A percentile compares a stretch with the other conserved stretches of the same genome.
Conservation (phyloP, 2,113 vertebrate species). For the Forbesichthys papilliferus region DNA sequence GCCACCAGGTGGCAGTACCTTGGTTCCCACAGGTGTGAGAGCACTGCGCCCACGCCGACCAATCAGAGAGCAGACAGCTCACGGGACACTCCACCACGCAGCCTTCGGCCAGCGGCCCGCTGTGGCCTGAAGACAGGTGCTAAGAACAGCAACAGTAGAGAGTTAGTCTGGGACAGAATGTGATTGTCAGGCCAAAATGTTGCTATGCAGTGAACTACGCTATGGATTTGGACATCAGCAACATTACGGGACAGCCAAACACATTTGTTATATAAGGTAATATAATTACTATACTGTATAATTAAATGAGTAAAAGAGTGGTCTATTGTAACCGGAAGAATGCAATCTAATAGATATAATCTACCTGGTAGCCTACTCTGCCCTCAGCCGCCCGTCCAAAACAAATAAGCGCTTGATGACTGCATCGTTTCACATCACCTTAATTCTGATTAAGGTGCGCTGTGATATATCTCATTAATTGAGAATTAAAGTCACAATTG, state of each 20-base stretch:
- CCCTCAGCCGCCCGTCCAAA: too few species aligned
- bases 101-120: slow-evolving; percentile 67
- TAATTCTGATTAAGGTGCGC: too few species aligned
- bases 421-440: too few species aligned
- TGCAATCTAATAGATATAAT: neutral
- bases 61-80: slow-evolving; percentile 88
- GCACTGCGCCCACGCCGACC: slow-evolving; percentile 91
- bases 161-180: neutral
- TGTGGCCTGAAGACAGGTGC: slow-evolving; percentile 79
- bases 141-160: slow-evolving; percentile 30
- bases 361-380: too few species aligned
- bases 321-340: neutral
- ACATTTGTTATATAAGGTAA: too few species aligned
- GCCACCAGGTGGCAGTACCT: slow-evolving; percentile 73
- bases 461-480: too few species aligned
- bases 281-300: too few species aligned
- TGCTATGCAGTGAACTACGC: neutral
- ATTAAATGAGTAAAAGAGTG: too few species aligned
- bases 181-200: slow-evolving; percentile 8
- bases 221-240: too few species aligned
- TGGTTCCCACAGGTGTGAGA: slow-evolving; percentile 86
- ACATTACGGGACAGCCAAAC: too few species aligned
- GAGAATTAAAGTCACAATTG: too few species aligned
- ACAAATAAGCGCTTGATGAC: too few species aligned
- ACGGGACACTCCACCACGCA: slow-evolving; percentile 87